phyloP scores from a whole-genome alignment of 2,888 invertebrate species.

The Drosophila setosimentum region DNA sequence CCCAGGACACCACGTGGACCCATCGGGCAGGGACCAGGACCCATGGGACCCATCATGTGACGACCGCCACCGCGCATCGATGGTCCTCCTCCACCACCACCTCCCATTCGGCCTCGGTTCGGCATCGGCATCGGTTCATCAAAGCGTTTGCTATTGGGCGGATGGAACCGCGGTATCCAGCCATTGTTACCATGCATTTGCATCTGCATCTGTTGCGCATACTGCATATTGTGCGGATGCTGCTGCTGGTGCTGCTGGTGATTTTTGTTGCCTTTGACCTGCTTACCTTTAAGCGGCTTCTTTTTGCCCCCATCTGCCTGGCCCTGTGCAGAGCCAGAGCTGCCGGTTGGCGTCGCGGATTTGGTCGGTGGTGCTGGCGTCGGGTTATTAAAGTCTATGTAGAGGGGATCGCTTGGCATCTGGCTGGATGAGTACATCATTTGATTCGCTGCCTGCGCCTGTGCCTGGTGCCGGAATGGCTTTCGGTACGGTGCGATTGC shows the following conservation, averaged over 20 bases:
- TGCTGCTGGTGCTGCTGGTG: constrained; percentile 36
- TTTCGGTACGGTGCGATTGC: constrained; percentile 73
- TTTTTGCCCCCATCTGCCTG: constrained; percentile 61
- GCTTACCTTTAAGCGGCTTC: constrained; percentile 60
- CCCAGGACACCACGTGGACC: constrained; percentile 49
- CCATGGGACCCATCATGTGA: constrained; percentile 67
- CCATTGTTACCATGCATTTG: constrained; percentile 32
- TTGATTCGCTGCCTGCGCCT: constrained; percentile 53
- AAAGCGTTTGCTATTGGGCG: constrained; percentile 48
- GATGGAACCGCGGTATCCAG: constrained; percentile 48
- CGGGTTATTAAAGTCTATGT: constrained; percentile 84
- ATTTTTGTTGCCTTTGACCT: constrained; percentile 54
- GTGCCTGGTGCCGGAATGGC: constrained; percentile 51
- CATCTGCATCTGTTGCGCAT: constrained; percentile 30
- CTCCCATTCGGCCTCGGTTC: constrained; percentile 26
- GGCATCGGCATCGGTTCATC: constrained; percentile 44
- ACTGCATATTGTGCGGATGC: constrained; percentile 32
- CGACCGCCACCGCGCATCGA: constrained; percentile 44
- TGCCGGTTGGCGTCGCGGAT: constrained; percentile 9
- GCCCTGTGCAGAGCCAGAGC: background rate
- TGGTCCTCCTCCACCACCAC: constrained; percentile 28
- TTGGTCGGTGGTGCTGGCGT: constrained; percentile 57
- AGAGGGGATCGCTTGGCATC: constrained; percentile 85
- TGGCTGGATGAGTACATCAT: constrained; percentile 84
- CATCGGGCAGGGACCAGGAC: constrained; percentile 46